Percentiles rank a stretch among this genome's conserved stretches.
phyloP scores from a whole-genome alignment of 1,140 invertebrate species.

The Nasonia giraulti region DNA sequence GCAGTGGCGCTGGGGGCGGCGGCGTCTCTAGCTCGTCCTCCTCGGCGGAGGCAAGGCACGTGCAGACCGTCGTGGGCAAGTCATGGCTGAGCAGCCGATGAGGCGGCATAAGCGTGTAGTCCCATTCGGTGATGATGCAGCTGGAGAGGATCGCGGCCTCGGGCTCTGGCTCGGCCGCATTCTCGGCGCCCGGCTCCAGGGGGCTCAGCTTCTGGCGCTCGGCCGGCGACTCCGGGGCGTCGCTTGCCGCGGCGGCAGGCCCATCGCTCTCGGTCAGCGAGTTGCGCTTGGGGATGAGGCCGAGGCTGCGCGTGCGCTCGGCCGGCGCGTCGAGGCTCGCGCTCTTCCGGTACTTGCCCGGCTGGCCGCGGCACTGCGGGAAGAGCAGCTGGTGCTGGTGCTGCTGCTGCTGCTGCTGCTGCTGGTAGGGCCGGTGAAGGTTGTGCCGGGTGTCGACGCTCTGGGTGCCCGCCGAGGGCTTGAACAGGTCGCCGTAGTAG shows the following conservation, averaged over 20 bases:
- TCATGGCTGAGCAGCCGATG: constrained; percentile 71
- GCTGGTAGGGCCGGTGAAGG: constrained; percentile 55
- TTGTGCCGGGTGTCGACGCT: constrained; percentile 51
- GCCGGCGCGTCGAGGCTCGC: constrained; percentile 79
- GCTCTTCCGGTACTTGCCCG: constrained; percentile 76
- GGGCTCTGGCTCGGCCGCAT: not conserved
- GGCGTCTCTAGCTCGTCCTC: constrained; percentile 75
- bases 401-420: not conserved
- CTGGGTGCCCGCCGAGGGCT: constrained; percentile 44
- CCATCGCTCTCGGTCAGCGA: constrained; percentile 79
- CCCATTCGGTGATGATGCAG: constrained; percentile 72
- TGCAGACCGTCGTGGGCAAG: constrained; percentile 77
- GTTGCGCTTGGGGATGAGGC: constrained; percentile 76
- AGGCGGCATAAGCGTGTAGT: constrained; percentile 73
- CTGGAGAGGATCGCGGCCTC: constrained; percentile 66
- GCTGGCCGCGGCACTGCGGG: constrained; percentile 51
- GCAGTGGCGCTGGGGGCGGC: not conserved
- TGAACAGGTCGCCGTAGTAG: constrained; percentile 85
- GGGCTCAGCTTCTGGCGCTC: not conserved
- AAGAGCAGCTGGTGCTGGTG: not conserved
- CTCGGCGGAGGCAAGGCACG: constrained; percentile 77
- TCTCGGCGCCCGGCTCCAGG: not conserved
- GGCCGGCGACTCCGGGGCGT: constrained; percentile 57
- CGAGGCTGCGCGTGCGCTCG: constrained; percentile 68
- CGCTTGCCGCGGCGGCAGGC: constrained; percentile 61